phyloP scores from a whole-genome alignment of 2,113 vertebrate species.

The Sebastes schlegelii region DNA sequence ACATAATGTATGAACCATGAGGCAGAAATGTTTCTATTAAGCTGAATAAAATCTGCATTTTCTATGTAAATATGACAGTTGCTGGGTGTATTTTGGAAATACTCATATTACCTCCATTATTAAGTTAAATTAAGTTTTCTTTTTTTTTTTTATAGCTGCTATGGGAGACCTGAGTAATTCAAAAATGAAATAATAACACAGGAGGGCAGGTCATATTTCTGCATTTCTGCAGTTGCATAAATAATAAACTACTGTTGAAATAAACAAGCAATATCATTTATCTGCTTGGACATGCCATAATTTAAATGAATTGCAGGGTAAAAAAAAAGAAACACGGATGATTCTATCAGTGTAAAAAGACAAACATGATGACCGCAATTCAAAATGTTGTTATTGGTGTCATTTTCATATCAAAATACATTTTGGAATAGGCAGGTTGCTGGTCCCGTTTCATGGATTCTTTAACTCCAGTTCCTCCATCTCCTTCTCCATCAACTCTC shows the following conservation, averaged over 20 bases:
- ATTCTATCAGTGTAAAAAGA: not conserved
- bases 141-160: not conserved
- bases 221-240: not conserved
- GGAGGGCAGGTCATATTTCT: not conserved
- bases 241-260: not conserved
- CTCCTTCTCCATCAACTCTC: not conserved
- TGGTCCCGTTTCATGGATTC: not conserved
- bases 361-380: not conserved
- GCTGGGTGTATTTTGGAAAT: not conserved
- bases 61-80: not conserved
- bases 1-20: constrained; percentile 5
- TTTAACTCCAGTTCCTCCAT: not conserved
- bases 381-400: not conserved
- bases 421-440: not conserved
- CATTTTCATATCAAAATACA: not conserved
- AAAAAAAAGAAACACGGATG: not conserved
- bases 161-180: not conserved
- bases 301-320: not conserved
- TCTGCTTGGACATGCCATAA: not conserved
- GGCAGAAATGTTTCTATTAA: constrained; percentile 3
- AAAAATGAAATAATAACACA: not conserved
- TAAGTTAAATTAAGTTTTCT: not conserved
- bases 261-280: not conserved
- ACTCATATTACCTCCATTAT: not conserved
- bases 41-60: not conserved